Evolutionary conservation across 2,113 vertebrate species (phyloP).

Genomic region (Petroica traversi): DNA sequence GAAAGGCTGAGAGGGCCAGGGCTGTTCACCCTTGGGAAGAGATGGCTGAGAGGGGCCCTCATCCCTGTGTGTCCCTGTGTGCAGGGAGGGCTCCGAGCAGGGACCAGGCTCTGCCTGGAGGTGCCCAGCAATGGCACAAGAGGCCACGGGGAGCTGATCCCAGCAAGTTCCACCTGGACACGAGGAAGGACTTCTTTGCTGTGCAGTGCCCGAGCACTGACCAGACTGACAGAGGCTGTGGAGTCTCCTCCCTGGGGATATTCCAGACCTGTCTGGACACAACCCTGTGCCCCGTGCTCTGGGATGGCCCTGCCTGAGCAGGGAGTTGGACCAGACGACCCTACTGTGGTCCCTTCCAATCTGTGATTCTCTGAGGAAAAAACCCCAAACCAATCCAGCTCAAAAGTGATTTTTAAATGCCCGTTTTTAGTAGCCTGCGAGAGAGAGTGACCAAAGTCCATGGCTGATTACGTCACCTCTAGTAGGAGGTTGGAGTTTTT

Average conservation of each 20-base stretch:
- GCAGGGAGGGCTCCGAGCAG: not conserved
- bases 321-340: not conserved
- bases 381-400: no score
- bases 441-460: rapidly evolving
- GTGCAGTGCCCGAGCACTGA: not conserved
- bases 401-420: not conserved
- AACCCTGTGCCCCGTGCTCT: not conserved
- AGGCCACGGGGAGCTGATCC: not conserved
- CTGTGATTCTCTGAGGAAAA: no score
- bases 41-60: not conserved
- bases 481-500: no score
- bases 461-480: not conserved
- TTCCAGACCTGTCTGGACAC: not conserved
- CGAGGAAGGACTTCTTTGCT: not conserved
- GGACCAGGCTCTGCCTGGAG: not conserved
- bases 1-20: not conserved
- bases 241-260: not conserved
- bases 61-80: not conserved
- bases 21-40: not conserved
- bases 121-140: not conserved
- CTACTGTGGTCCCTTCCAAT: not conserved
- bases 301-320: not conserved
- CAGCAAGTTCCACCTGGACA: not conserved
- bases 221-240: not conserved
- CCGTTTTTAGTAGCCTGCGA: not conserved